A percentile compares a stretch with the other conserved stretches of the same genome.
These are phyloP conservation scores for Myrmecophaga tridactyla DNA, from an alignment of 2,113 vertebrate species.

Conservation along the genomic window DNA sequence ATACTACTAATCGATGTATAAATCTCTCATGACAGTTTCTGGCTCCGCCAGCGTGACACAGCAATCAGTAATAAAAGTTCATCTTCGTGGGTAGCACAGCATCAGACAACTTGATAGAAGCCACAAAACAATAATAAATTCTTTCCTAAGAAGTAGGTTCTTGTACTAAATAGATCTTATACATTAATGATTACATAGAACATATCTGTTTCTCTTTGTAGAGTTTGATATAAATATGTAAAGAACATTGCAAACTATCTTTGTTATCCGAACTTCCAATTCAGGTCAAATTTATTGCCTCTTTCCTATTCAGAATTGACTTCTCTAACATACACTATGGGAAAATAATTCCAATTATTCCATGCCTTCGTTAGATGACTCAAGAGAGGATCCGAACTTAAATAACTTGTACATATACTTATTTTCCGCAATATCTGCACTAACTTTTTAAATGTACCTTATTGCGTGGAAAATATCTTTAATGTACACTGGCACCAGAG, in stretches of 20 bases:
- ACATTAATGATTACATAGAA: too few species aligned
- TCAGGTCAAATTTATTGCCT: conserved; percentile 50
- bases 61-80: too few species aligned
- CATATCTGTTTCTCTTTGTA: conserved; percentile 55
- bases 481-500: neutral
- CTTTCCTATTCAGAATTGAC: conserved; percentile 32
- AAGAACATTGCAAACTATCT: conserved; percentile 47
- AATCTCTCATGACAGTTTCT: too few species aligned
- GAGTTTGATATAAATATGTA: conserved; percentile 49
- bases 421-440: conserved; percentile 29
- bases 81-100: too few species aligned
- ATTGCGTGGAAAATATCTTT: neutral
- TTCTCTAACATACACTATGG: conserved; percentile 26
- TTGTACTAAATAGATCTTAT: too few species aligned
- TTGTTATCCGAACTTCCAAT: conserved; percentile 60
- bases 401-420: conserved; percentile 62
- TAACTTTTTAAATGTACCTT: neutral
- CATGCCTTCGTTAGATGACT: conserved; percentile 12
- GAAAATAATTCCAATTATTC: conserved; percentile 60
- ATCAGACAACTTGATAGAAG: too few species aligned
- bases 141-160: too few species aligned
- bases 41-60: too few species aligned
- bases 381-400: conserved; percentile 55
- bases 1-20: too few species aligned
- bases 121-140: too few species aligned